phyloP scores from a whole-genome alignment of 1,140 invertebrate species.

The Ceratitis capitata region DNA sequence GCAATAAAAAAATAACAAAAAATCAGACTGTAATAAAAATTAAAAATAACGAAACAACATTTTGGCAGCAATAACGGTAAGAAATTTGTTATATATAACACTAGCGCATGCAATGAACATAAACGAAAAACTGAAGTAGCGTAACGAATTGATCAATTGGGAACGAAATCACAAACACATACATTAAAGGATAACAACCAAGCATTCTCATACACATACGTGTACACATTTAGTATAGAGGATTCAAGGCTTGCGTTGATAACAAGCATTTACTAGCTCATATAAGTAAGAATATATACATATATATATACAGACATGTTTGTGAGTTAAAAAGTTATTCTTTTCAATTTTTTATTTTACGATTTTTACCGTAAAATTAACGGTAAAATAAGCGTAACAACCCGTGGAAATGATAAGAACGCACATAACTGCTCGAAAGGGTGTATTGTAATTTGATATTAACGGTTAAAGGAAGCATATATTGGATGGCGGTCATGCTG shows the following conservation, averaged over 20 bases:
- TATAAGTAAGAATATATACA: background rate
- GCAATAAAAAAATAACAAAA: background rate
- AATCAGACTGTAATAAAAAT: conserved; percentile 32
- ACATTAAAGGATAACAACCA: too few relatives aligned
- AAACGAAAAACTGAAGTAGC: conserved; percentile 28
- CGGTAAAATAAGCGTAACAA: conserved; percentile 33
- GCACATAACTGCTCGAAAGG: background rate
- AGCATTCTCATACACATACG: background rate
- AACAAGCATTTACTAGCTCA: background rate
- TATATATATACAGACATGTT: too few relatives aligned
- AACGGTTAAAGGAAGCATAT: background rate
- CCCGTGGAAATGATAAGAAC: conserved; percentile 12
- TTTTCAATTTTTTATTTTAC: background rate
- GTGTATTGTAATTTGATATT: background rate
- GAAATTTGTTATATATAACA: conserved; percentile 33
- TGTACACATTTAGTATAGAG: background rate
- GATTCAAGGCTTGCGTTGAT: background rate
- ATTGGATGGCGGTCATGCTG: background rate
- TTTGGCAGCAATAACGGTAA: background rate
- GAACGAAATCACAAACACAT: conserved; percentile 32
- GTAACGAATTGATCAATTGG: conserved; percentile 42
- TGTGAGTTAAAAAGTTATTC: background rate
- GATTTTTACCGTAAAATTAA: conserved; percentile 25
- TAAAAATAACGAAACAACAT: conserved; percentile 40
- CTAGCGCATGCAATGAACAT: background rate